These are phyloP conservation scores for Ambastaia sidthimunki DNA, from an alignment of 2,797 vertebrate genomes.

Conservation along the genomic window DNA sequence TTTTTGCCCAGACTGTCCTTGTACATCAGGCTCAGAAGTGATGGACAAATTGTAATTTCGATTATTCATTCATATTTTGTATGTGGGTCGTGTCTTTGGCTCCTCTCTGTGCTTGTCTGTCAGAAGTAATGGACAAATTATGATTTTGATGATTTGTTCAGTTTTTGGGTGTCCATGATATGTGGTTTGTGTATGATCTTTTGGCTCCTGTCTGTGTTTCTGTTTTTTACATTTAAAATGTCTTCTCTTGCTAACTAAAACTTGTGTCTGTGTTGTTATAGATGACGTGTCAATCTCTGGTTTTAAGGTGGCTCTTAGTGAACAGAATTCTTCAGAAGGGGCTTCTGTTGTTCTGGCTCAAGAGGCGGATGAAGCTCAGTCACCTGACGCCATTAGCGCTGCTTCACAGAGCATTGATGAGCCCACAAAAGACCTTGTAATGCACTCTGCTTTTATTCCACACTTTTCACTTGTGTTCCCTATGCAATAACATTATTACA, in stretches of 20 bases:
- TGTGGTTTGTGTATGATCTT: too few relatives aligned
- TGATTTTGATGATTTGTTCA: too few relatives aligned
- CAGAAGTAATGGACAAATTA: too few relatives aligned
- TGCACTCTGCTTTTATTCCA: background rate
- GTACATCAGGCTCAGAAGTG: too few relatives aligned
- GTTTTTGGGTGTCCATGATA: too few relatives aligned
- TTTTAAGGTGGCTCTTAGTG: constrained; percentile 78
- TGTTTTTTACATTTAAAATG: background rate
- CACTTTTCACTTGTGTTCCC: background rate
- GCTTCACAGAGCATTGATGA: constrained; percentile 91
- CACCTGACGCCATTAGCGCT: constrained; percentile 91
- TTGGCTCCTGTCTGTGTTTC: background rate
- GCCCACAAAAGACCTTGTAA: constrained; percentile 87
- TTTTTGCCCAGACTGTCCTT: too few relatives aligned
- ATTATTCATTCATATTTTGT: too few relatives aligned
- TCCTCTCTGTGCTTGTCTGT: too few relatives aligned
- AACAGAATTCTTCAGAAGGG: constrained; percentile 80
- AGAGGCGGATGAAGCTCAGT: constrained; percentile 83
- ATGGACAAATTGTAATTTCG: too few relatives aligned
- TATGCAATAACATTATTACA: too few relatives aligned
- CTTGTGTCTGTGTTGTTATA: constrained; percentile 43
- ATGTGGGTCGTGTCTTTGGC: too few relatives aligned
- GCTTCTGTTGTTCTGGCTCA: constrained; percentile 69
- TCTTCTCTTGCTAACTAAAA: background rate
- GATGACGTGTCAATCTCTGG: constrained; percentile 85